These are phyloP conservation scores for Hypotaenidia philippensis DNA, from an alignment of 2,797 vertebrate genomes.

Conservation along the genomic window DNA sequence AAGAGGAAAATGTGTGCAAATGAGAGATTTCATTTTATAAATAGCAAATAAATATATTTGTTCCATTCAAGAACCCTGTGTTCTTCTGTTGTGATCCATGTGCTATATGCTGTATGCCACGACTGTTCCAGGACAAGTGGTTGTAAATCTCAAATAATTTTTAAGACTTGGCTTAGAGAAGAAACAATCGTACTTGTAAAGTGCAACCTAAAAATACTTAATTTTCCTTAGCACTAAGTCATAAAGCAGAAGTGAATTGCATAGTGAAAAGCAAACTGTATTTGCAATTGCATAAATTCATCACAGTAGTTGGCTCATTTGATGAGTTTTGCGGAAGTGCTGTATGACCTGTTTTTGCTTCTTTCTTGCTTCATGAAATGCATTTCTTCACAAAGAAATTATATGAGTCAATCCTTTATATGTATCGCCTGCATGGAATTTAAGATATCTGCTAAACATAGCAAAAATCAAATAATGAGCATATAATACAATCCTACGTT, in stretches of 20 bases:
- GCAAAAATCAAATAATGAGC: not conserved
- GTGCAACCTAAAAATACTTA: not conserved
- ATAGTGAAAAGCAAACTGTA: not conserved
- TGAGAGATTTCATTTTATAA: not conserved
- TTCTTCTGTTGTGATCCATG: not conserved
- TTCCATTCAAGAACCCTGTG: not conserved
- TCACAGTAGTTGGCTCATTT: not conserved
- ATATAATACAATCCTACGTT: not conserved
- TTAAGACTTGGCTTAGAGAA: not conserved
- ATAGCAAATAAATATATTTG: not conserved
- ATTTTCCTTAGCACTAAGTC: not conserved
- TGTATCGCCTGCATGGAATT: not conserved
- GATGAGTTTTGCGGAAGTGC: not conserved
- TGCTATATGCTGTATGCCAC: not conserved
- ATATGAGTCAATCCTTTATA: not conserved
- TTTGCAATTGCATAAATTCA: not conserved
- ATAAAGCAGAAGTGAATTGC: not conserved
- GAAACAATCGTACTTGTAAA: not conserved
- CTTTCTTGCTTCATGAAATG: not conserved
- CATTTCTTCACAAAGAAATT: not conserved
- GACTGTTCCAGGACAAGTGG: not conserved
- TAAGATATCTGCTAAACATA: not conserved
- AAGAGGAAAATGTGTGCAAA: not conserved
- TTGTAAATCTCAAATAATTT: not conserved
- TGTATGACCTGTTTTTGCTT: not conserved